Evolutionary conservation across 1,140 invertebrate species (phyloP).

Genomic region (Arion vulgaris): DNA sequence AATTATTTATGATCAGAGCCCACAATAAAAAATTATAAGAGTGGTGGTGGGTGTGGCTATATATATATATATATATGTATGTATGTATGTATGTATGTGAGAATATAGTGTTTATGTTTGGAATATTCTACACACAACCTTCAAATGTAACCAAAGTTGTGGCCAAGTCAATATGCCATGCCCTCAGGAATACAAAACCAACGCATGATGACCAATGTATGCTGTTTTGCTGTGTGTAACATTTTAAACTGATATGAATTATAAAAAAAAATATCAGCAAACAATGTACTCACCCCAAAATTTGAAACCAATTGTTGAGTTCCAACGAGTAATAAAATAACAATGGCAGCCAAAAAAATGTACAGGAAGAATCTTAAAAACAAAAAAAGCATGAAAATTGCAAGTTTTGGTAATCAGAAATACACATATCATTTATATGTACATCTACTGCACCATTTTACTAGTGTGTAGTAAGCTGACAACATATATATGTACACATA

Average conservation of each 20-base stretch:
- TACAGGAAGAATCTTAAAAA: conserved; percentile 38
- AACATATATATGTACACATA: too few relatives aligned
- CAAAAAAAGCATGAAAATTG: too few relatives aligned
- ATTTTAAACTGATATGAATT: not conserved
- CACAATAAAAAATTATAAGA: too few relatives aligned
- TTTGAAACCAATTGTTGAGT: conserved; percentile 37
- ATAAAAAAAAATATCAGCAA: not conserved
- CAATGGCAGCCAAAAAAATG: conserved; percentile 45
- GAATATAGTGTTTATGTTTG: not conserved
- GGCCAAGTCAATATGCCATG: conserved; percentile 12
- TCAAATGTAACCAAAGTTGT: not conserved
- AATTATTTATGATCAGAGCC: too few relatives aligned
- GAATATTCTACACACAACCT: conserved; percentile 2
- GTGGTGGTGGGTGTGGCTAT: too few relatives aligned
- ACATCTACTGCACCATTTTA: too few relatives aligned
- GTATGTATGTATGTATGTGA: too few relatives aligned
- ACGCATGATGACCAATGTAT: not conserved
- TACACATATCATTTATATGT: too few relatives aligned
- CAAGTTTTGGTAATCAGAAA: too few relatives aligned
- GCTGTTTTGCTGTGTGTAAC: conserved; percentile 13
- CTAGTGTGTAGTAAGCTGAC: too few relatives aligned
- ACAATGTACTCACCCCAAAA: conserved; percentile 39
- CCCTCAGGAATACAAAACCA: conserved; percentile 35
- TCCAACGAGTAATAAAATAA: conserved; percentile 43
- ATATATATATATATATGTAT: not conserved